phyloP scores from a whole-genome alignment of 35 echinoderm and acorn worm genomes.

The Chiridota heheva region DNA sequence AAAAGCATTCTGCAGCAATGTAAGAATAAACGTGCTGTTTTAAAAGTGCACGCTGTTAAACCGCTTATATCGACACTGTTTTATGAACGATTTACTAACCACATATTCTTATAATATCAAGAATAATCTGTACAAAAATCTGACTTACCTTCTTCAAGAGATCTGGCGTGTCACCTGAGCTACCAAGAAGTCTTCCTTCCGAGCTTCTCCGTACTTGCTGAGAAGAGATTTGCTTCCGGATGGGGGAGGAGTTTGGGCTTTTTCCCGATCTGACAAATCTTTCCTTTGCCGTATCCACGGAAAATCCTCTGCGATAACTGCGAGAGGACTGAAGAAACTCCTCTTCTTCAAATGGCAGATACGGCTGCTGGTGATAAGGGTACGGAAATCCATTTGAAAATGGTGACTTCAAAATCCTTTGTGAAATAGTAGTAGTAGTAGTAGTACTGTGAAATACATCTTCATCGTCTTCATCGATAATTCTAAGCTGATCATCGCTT shows the following conservation, averaged over 20 bases:
- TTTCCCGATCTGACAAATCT: constrained; percentile 17
- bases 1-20: no score
- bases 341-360: no score
- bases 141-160: constrained; percentile 49
- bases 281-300: constrained; percentile 28
- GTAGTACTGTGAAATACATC: constrained; percentile 16
- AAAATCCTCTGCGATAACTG: constrained; percentile 51
- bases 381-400: background rate
- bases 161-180: constrained; percentile 25
- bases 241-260: constrained; percentile 32
- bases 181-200: constrained; percentile 28
- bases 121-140: no score
- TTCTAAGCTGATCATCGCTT: background rate
- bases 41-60: no score
- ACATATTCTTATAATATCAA: no score
- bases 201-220: constrained; percentile 39
- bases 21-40: no score
- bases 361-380: no score
- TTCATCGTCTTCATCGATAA: constrained; percentile 13
- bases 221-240: background rate
- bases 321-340: no score
- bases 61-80: no score
- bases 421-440: background rate
- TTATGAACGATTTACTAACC: no score
- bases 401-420: background rate